Evolutionary conservation across 2,797 vertebrate genomes (phyloP).

Genomic region (Tragopan temminckii): DNA sequence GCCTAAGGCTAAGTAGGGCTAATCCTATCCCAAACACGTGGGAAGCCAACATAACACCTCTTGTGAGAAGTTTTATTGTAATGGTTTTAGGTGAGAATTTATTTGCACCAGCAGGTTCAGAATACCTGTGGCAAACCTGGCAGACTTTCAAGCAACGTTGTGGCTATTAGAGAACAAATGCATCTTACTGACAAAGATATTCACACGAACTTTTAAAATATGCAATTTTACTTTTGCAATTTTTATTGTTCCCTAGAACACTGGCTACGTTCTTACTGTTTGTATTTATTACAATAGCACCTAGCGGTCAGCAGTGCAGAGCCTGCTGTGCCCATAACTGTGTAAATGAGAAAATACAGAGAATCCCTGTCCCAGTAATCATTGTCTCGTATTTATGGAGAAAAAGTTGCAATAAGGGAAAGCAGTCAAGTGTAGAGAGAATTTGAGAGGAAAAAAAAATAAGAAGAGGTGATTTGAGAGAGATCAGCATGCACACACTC

Average conservation of each 20-base stretch:
- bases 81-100: not conserved
- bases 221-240: fast-evolving
- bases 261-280: not conserved
- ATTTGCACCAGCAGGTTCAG: not conserved
- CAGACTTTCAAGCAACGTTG: not conserved
- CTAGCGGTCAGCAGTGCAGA: not conserved
- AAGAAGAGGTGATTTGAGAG: not conserved
- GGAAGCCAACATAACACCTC: not conserved
- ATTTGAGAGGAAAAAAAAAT: not conserved
- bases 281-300: not conserved
- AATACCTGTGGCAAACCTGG: not conserved
- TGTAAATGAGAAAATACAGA: not conserved
- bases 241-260: not conserved
- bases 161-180: not conserved
- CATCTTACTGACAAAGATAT: not conserved
- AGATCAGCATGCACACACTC: not conserved
- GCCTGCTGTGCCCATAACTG: not conserved
- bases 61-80: not conserved
- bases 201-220: not conserved
- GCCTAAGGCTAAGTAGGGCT: not conserved
- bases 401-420: not conserved
- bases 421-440: not conserved
- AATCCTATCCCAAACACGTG: fast-evolving
- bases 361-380: not conserved
- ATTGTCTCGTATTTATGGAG: not conserved